A percentile compares a stretch with the other conserved stretches of the same genome.
These are phyloP conservation scores for Pomphorhynchus laevis DNA, from an alignment of 1,140 invertebrate species.

Conservation along the genomic window DNA sequence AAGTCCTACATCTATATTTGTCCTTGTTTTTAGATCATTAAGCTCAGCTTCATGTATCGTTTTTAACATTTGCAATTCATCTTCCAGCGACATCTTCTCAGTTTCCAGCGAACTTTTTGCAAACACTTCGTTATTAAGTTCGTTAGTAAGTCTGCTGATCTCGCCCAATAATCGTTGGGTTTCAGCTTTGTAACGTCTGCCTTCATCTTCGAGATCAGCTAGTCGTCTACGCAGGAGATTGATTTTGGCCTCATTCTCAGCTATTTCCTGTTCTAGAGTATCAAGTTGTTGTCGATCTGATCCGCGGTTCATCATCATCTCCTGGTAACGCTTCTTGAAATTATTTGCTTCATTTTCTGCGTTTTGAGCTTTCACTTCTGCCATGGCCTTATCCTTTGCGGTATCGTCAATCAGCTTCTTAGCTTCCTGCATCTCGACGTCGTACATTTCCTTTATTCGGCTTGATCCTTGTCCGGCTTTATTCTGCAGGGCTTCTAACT, in stretches of 20 bases:
- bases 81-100: constrained; percentile 8
- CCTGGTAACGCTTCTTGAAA: constrained; percentile 14
- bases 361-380: constrained; percentile 15
- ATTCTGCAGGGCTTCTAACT: constrained; percentile 19
- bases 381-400: constrained; percentile 15
- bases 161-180: constrained; percentile 21
- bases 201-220: constrained; percentile 22
- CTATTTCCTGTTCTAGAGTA: constrained; percentile 21
- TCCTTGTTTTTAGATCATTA: constrained; percentile 7
- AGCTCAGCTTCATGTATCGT: constrained; percentile 9
- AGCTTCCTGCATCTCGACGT: constrained; percentile 19
- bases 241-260: constrained; percentile 23
- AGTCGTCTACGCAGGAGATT: constrained; percentile 22
- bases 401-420: constrained; percentile 16
- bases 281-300: constrained; percentile 21
- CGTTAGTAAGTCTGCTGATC: constrained; percentile 17
- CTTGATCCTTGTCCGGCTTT: constrained; percentile 22
- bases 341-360: constrained; percentile 9
- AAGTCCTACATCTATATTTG: constrained; percentile 1
- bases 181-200: constrained; percentile 19
- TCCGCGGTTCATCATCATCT: constrained; percentile 19
- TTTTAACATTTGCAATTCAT: constrained; percentile 7
- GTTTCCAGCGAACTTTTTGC: constrained; percentile 8
- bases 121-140: constrained; percentile 11
- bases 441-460: constrained; percentile 22